These are phyloP conservation scores for Sesamia nonagrioides DNA, from an alignment of 1,140 invertebrate species.

Conservation along the genomic window DNA sequence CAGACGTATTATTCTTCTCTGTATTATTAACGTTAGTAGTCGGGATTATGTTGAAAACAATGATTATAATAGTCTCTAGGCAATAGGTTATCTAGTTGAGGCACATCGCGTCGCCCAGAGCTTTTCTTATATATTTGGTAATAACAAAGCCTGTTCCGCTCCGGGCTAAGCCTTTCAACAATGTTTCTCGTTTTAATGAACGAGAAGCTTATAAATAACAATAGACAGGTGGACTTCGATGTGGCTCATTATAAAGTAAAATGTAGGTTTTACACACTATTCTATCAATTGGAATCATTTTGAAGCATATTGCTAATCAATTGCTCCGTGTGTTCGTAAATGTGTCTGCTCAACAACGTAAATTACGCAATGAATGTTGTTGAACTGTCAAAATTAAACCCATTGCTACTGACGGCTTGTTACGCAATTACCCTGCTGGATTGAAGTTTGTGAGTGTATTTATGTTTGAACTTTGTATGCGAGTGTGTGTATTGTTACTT, in stretches of 20 bases:
- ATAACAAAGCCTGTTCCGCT: background rate
- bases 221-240: background rate
- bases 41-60: background rate
- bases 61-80: background rate
- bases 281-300: too few relatives aligned
- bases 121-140: background rate
- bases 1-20: background rate
- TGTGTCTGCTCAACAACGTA: too few relatives aligned
- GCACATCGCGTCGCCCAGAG: background rate
- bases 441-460: too few relatives aligned
- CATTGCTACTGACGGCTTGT: too few relatives aligned
- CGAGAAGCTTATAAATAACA: background rate
- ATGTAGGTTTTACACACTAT: background rate
- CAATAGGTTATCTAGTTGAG: background rate
- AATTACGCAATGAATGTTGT: too few relatives aligned
- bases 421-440: too few relatives aligned
- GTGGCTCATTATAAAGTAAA: background rate
- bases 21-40: background rate
- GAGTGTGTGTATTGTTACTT: too few relatives aligned
- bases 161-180: background rate
- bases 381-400: too few relatives aligned
- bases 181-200: conserved; percentile 8
- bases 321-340: too few relatives aligned
- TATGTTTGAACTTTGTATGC: too few relatives aligned
- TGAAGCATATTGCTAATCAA: too few relatives aligned